These are phyloP conservation scores for Hycleus phaleratus DNA, from an alignment of 1,140 invertebrate species.

Conservation along the genomic window DNA sequence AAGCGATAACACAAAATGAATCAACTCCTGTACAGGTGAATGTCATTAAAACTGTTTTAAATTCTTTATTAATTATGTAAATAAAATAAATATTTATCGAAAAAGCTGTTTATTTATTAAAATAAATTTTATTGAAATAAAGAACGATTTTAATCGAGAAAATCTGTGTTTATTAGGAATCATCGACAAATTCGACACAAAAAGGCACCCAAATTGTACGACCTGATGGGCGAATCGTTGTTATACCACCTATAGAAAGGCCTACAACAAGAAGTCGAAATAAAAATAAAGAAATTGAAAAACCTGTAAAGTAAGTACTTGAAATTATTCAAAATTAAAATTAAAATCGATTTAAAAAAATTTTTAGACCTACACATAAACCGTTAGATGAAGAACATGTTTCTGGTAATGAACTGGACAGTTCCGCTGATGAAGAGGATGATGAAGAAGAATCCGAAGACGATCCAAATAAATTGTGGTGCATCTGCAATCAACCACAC, in stretches of 20 bases:
- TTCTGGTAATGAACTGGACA: constrained; percentile 38
- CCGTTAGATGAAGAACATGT: constrained; percentile 38
- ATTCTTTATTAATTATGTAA: not conserved
- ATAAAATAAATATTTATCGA: not conserved
- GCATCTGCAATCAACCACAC: constrained; percentile 90
- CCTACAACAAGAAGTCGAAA: constrained; percentile 58
- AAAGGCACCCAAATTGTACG: constrained; percentile 53
- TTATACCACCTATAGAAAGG: constrained; percentile 68
- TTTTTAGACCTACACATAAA: constrained; percentile 27
- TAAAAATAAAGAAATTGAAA: constrained; percentile 29
- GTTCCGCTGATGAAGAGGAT: constrained; percentile 24
- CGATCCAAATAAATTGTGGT: constrained; percentile 91
- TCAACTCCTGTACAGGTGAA: constrained; percentile 12
- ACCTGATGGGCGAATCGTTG: constrained; percentile 62
- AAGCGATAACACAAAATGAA: constrained; percentile 3
- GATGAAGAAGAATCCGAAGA: constrained; percentile 64
- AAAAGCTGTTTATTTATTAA: too few relatives aligned
- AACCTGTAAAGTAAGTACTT: constrained; percentile 25
- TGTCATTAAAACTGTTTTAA: not conserved
- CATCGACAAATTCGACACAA: not conserved
- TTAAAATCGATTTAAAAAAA: not conserved
- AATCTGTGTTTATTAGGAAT: not conserved
- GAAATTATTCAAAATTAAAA: not conserved
- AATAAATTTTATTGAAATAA: too few relatives aligned
- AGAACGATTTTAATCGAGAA: too few relatives aligned